A percentile compares a stretch with the other conserved stretches of the same genome.
phyloP scores from a whole-genome alignment of 2,888 invertebrate species.

The Drosophila imparisetae region DNA sequence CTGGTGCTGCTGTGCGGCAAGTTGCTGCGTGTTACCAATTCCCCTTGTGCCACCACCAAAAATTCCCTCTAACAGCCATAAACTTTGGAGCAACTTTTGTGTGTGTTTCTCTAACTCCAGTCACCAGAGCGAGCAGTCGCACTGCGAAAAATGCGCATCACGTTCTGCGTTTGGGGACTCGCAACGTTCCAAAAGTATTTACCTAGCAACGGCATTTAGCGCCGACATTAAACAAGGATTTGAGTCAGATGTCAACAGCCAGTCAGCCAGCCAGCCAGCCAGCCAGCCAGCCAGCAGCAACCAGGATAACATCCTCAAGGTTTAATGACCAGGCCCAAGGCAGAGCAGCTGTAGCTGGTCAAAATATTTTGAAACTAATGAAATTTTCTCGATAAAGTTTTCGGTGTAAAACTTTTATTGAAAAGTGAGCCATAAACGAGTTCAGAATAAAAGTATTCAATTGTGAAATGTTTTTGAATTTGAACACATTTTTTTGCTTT shows the following conservation, averaged over 20 bases:
- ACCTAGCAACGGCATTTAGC: constrained; percentile 73
- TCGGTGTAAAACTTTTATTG: constrained; percentile 11
- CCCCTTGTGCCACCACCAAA: background rate
- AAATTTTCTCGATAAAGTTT: constrained; percentile 42
- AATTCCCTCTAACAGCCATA: constrained; percentile 48
- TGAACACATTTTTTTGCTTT: background rate
- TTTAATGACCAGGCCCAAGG: constrained; percentile 48
- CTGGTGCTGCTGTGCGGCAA: constrained; percentile 22
- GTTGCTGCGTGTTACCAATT: constrained; percentile 23
- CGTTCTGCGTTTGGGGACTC: constrained; percentile 70
- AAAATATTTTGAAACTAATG: constrained; percentile 30
- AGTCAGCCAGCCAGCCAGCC: background rate
- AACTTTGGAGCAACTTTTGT: constrained; percentile 73
- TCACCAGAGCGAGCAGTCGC: constrained; percentile 31
- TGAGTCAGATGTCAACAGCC: constrained; percentile 23
- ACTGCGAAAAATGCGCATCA: constrained; percentile 81
- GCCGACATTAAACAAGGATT: constrained; percentile 52
- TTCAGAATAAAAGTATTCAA: background rate
- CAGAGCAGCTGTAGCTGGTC: constrained; percentile 6
- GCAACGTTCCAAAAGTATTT: constrained; percentile 62
- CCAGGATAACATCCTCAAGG: constrained; percentile 10
- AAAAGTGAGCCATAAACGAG: background rate
- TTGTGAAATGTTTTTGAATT: background rate
- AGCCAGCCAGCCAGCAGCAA: background rate
- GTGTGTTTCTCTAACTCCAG: constrained; percentile 28